These are phyloP conservation scores for Fratercula arctica DNA, from an alignment of 2,797 vertebrate species.

Conservation along the genomic window DNA sequence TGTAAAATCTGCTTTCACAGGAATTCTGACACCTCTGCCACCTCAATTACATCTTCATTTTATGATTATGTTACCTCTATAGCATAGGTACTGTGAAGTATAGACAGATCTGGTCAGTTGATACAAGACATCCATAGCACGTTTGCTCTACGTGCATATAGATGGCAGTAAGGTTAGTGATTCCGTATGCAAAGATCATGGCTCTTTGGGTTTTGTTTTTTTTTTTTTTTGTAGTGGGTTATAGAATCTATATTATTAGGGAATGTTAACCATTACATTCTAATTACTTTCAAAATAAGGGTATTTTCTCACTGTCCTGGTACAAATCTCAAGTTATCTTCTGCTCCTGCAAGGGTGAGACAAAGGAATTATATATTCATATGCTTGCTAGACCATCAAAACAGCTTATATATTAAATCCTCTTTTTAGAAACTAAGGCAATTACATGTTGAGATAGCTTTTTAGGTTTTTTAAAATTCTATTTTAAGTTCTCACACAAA, in stretches of 20 bases:
- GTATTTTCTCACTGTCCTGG: neutral
- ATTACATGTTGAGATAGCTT: neutral
- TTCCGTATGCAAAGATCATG: neutral
- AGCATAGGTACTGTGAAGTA: neutral
- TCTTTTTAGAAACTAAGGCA: neutral
- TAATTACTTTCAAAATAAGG: neutral
- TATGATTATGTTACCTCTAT: neutral
- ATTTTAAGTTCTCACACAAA: constrained; percentile 45
- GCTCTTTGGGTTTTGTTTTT: neutral
- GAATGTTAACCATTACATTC: neutral
- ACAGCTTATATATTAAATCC: neutral
- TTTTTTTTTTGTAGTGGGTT: neutral
- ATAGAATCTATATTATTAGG: neutral
- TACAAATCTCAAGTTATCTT: neutral
- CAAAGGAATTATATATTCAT: neutral
- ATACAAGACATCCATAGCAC: neutral
- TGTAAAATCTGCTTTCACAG: neutral
- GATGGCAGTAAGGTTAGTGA: neutral
- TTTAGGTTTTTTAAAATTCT: neutral
- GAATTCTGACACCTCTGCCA: neutral
- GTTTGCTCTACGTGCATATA: neutral
- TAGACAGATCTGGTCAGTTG: neutral
- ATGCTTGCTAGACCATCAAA: neutral
- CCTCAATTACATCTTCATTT: neutral
- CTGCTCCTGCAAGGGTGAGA: neutral